A percentile compares a stretch with the other conserved stretches of the same genome.
Evolutionary conservation across 2,888 invertebrate genomes (phyloP).

Genomic region (Heliconius ismenius): DNA sequence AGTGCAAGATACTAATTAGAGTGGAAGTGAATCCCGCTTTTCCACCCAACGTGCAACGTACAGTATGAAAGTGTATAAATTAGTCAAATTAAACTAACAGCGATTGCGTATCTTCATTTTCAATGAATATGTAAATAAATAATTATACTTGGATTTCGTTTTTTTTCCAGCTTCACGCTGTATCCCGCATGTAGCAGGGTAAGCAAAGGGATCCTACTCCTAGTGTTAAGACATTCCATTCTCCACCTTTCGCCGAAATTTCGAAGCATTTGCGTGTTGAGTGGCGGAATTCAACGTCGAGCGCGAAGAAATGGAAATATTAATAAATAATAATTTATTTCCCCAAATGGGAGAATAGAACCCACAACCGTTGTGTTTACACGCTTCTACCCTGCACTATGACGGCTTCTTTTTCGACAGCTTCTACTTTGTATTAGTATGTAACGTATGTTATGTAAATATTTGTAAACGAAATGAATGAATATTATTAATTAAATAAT

Average conservation of each 20-base stretch:
- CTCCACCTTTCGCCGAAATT: too few relatives aligned
- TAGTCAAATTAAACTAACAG: conserved; percentile 14
- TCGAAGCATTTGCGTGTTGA: too few relatives aligned
- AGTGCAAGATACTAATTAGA: conserved; percentile 14
- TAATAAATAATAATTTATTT: background rate
- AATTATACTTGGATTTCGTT: background rate
- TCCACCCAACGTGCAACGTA: background rate
- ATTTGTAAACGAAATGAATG: background rate
- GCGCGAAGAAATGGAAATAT: too few relatives aligned
- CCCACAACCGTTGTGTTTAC: background rate
- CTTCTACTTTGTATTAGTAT: too few relatives aligned
- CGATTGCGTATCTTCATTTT: background rate
- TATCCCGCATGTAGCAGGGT: too few relatives aligned
- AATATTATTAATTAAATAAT: background rate
- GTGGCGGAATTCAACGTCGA: too few relatives aligned
- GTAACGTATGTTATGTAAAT: background rate
- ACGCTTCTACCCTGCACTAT: background rate
- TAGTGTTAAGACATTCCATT: too few relatives aligned
- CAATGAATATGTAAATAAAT: conserved; percentile 8
- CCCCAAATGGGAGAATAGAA: background rate
- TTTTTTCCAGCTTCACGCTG: background rate
- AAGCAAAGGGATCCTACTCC: too few relatives aligned
- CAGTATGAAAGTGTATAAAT: conserved; percentile 18
- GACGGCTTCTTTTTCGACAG: background rate
- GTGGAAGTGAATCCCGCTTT: conserved; percentile 13